Conservation (phyloP, 2,888 invertebrate species). For the Phortica okadai region DNA sequence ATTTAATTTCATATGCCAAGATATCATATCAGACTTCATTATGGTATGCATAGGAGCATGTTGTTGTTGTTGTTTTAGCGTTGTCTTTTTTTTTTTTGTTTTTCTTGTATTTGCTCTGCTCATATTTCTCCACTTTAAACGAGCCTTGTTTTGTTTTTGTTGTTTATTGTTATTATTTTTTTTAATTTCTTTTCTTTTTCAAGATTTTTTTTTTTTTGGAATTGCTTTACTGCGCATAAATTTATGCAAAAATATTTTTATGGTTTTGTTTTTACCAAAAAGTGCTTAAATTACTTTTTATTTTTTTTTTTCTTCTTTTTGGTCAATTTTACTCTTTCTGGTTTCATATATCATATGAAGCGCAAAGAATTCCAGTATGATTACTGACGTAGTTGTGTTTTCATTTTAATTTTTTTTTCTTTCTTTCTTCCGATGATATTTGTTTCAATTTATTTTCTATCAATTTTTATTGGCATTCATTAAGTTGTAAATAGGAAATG, state of each 20-base stretch:
- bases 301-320: slow-evolving; percentile 15
- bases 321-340: background rate
- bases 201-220: background rate
- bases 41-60: background rate
- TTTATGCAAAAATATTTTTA: slow-evolving; percentile 53
- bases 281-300: slow-evolving; percentile 21
- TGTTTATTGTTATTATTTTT: background rate
- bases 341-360: background rate
- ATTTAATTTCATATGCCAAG: background rate
- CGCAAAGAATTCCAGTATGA: slow-evolving; percentile 5
- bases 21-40: background rate
- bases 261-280: slow-evolving; percentile 60
- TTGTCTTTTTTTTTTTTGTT: background rate
- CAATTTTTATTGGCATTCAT: slow-evolving; percentile 61
- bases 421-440: slow-evolving; percentile 16
- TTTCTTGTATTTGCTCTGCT: background rate
- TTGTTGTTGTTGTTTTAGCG: background rate
- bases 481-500: slow-evolving; percentile 55
- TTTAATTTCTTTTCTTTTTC: background rate
- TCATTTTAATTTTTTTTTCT: slow-evolving; percentile 36
- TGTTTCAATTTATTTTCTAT: slow-evolving; percentile 27
- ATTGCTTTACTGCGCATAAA: slow-evolving; percentile 9
- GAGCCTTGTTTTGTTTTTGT: background rate
- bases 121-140: background rate
- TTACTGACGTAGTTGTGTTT: slow-evolving; percentile 49